These are phyloP conservation scores for Balearica regulorum DNA, from an alignment of 2,797 vertebrate species.

Conservation along the genomic window DNA sequence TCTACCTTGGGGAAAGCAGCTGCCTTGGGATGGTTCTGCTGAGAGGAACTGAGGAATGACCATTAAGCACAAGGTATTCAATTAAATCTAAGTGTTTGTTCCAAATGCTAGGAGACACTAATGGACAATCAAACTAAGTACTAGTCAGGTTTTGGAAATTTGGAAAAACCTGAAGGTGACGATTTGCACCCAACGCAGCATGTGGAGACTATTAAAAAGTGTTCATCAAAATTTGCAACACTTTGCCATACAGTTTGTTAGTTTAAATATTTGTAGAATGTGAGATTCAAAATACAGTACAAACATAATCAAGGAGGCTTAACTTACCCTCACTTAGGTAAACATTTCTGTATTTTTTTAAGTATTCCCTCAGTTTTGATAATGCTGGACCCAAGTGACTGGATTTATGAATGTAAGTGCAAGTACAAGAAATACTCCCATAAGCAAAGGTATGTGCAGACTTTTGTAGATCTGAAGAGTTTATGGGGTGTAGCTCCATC, in stretches of 20 bases:
- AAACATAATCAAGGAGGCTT: background rate
- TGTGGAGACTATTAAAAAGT: background rate
- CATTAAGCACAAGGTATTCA: background rate
- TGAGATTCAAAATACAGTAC: background rate
- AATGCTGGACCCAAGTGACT: background rate
- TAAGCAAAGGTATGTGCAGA: background rate
- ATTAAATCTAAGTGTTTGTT: background rate
- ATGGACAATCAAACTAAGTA: background rate
- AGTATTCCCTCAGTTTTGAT: background rate
- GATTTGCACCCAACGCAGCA: background rate
- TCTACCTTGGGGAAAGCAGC: background rate
- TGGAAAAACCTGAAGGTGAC: background rate
- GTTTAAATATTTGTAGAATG: background rate
- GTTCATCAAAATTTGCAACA: background rate
- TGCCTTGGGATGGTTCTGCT: background rate
- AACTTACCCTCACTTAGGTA: background rate
- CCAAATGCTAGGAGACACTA: background rate
- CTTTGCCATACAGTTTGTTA: background rate
- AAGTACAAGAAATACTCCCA: background rate
- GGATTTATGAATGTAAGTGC: background rate
- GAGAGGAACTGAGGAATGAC: background rate
- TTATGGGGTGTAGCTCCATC: background rate
- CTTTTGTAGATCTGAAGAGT: background rate
- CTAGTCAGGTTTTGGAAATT: background rate
- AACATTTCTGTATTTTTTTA: background rate